Percentiles rank a stretch among this genome's conserved stretches.
phyloP scores from a whole-genome alignment of 2,888 invertebrate species.

The Drosophila paranaensis region DNA sequence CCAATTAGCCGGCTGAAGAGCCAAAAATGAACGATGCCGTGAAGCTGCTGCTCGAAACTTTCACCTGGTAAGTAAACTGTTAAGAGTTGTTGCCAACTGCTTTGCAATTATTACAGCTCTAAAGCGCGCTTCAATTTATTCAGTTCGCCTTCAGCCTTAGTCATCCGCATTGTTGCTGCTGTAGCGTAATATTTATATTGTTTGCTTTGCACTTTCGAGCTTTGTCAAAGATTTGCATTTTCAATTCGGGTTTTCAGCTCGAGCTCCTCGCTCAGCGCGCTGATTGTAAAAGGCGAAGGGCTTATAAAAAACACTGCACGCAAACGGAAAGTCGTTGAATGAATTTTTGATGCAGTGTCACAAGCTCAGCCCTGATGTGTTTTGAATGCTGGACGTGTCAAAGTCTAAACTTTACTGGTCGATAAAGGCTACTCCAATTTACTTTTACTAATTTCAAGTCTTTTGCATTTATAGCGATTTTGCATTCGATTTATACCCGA shows the following conservation, averaged over 20 bases:
- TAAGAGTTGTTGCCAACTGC: constrained; percentile 61
- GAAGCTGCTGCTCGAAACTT: constrained; percentile 29
- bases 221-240: constrained; percentile 75
- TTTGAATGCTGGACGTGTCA: background rate
- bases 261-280: constrained; percentile 12
- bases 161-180: constrained; percentile 33
- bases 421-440: constrained; percentile 21
- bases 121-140: constrained; percentile 68
- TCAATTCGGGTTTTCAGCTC: constrained; percentile 49
- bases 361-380: background rate
- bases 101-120: constrained; percentile 71
- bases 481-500: background rate
- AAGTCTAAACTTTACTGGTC: background rate
- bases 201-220: constrained; percentile 73
- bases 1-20: constrained; percentile 57
- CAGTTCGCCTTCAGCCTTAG: constrained; percentile 42
- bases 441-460: background rate
- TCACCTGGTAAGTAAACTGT: constrained; percentile 27
- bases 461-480: background rate
- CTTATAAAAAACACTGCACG: constrained; percentile 19
- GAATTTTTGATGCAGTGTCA: constrained; percentile 4
- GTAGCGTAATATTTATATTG: constrained; percentile 53
- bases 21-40: constrained; percentile 51
- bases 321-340: constrained; percentile 7
- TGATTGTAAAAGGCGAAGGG: constrained; percentile 19